Conservation (phyloP, 2,113 vertebrate genomes). For the Galbula dea region DNA sequence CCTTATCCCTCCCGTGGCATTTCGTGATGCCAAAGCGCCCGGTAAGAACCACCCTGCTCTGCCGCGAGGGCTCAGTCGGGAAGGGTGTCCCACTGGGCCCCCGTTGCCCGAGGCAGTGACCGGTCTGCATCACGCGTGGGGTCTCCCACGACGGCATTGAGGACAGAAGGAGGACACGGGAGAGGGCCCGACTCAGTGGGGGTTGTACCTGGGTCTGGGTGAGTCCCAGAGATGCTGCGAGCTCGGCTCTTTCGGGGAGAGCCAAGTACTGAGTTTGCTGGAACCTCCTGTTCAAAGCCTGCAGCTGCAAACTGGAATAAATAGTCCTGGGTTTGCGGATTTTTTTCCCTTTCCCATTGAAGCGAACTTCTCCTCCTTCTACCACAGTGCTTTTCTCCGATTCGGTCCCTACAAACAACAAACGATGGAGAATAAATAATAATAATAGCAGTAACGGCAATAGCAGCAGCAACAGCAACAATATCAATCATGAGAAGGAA, state of each 20-base stretch:
- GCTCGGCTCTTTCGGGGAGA: constrained; percentile 95
- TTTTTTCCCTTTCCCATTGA: constrained; percentile 98
- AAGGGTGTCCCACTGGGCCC: not conserved
- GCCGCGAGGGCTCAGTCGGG: not conserved
- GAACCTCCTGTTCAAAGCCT: constrained; percentile 96
- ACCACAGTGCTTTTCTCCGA: constrained; percentile 97
- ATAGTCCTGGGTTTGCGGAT: constrained; percentile 99
- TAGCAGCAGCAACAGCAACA: not conserved
- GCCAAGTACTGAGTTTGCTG: constrained; percentile 98
- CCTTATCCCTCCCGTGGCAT: not conserved
- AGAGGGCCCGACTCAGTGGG: not conserved
- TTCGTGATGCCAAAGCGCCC: not conserved
- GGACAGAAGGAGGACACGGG: not conserved
- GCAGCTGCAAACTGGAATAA: constrained; percentile 98
- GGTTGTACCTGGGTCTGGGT: constrained; percentile 94
- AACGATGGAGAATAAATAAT: constrained; percentile 29
- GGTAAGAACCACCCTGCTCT: not conserved
- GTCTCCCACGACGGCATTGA: not conserved
- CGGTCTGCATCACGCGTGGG: not conserved
- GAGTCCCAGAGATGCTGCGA: constrained; percentile 95
- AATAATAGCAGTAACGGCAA: constrained; percentile 28
- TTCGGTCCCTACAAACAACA: constrained; percentile 78
- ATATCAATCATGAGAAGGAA: constrained; percentile 41
- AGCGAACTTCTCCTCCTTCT: constrained; percentile 97
- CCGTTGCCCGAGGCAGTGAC: not conserved